Conservation (phyloP, 2,113 vertebrate genomes). For the Diadophis punctatus region DNA sequence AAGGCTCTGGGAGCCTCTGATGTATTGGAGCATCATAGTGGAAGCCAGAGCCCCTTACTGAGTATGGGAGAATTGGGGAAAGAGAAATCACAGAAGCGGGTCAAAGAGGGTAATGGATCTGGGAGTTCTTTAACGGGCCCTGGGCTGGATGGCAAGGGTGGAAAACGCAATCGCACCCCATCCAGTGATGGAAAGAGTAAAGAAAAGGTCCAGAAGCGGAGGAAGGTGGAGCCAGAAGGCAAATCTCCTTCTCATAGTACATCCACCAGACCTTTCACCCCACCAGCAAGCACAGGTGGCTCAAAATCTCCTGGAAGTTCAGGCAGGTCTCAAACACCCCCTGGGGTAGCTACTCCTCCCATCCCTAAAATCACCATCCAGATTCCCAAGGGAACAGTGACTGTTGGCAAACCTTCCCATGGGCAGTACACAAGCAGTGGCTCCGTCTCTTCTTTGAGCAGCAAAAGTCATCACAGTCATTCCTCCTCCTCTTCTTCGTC, state of each 20-base stretch:
- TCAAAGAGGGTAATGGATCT: slow-evolving; percentile 78
- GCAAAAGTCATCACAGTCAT: slow-evolving; percentile 95
- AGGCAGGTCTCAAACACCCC: slow-evolving; percentile 92
- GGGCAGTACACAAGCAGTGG: slow-evolving; percentile 91
- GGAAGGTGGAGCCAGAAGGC: slow-evolving; percentile 90
- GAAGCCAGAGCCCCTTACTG: slow-evolving; percentile 89
- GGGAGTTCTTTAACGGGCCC: slow-evolving; percentile 68
- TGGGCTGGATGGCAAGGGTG: slow-evolving; percentile 81
- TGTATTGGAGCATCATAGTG: slow-evolving; percentile 82
- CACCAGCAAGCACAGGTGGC: slow-evolving; percentile 87
- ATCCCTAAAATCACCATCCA: slow-evolving; percentile 99
- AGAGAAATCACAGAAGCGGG: slow-evolving; percentile 78
- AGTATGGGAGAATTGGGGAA: slow-evolving; percentile 76
- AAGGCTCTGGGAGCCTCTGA: slow-evolving; percentile 81
- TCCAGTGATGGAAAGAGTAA: slow-evolving; percentile 96
- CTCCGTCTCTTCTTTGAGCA: slow-evolving; percentile 77
- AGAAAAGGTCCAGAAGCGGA: slow-evolving; percentile 93
- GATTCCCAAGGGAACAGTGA: slow-evolving; percentile 92
- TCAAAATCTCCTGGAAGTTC: slow-evolving; percentile 96
- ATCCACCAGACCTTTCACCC: slow-evolving; percentile 88
- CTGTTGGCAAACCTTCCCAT: slow-evolving; percentile 91
- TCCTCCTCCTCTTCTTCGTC: slow-evolving; percentile 84
- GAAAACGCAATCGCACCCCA: slow-evolving; percentile 92
- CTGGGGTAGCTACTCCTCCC: slow-evolving; percentile 89
- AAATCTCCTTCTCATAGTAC: slow-evolving; percentile 94